Conservation (phyloP, 2,113 vertebrate species). For the Hippopotamus amphibius region DNA sequence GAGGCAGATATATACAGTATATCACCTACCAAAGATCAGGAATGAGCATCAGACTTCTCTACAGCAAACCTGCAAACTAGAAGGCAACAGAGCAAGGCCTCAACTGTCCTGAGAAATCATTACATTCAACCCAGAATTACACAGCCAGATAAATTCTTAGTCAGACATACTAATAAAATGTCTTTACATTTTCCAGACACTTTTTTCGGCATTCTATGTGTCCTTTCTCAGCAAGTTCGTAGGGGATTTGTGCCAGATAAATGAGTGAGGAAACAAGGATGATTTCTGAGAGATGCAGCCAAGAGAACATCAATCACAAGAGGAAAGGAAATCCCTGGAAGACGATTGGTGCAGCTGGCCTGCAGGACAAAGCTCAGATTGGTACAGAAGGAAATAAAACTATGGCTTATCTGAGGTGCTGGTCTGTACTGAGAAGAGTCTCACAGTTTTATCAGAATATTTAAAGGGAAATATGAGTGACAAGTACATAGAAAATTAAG, state of each 20-base stretch:
- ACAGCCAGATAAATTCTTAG: not conserved
- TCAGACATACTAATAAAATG: not conserved
- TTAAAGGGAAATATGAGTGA: not conserved
- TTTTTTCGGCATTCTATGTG: not conserved
- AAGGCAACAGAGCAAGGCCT: not conserved
- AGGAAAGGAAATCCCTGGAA: not conserved
- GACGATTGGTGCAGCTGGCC: not conserved
- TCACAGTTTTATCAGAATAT: not conserved
- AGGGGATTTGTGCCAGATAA: not conserved
- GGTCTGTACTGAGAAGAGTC: not conserved
- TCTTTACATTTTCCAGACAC: not conserved
- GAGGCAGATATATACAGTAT: rapidly evolving
- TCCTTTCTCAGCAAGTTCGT: not conserved
- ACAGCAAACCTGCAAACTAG: not conserved
- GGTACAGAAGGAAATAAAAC: not conserved
- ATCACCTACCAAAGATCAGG: not conserved
- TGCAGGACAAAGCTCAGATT: not conserved
- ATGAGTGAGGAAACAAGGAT: not conserved
- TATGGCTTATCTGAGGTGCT: not conserved
- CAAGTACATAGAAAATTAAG: not conserved
- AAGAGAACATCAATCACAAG: not conserved
- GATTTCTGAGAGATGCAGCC: not conserved
- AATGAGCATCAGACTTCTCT: not conserved
- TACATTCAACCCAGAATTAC: not conserved
- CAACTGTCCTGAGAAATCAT: not conserved